Evolutionary conservation across 2,888 invertebrate species (phyloP).

Genomic region (Tyria jacobaeae): DNA sequence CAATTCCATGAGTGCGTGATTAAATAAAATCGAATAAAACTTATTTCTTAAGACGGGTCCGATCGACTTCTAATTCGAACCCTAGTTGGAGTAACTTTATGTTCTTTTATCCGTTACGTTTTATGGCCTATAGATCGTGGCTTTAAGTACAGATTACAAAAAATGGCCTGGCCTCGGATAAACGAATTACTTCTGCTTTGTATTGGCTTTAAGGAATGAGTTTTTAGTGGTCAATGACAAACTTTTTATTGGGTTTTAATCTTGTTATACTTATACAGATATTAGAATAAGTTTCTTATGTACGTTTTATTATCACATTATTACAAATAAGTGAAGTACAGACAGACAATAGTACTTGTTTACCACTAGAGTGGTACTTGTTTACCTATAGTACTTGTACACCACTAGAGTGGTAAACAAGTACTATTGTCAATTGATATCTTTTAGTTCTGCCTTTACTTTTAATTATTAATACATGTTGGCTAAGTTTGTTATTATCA

Average conservation of each 20-base stretch:
- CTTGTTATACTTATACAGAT: not conserved
- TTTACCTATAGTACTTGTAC: no score
- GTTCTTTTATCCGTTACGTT: slow-evolving; percentile 41
- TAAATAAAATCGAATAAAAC: not conserved
- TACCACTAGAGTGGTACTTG: no score
- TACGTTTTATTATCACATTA: not conserved
- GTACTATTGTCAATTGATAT: no score
- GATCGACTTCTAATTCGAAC: slow-evolving; percentile 18
- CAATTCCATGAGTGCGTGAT: not conserved
- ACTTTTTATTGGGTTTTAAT: slow-evolving; percentile 7
- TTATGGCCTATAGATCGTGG: slow-evolving; percentile 39
- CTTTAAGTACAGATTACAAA: slow-evolving; percentile 43
- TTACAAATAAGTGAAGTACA: not conserved
- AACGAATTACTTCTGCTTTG: slow-evolving; percentile 19
- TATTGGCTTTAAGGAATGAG: slow-evolving; percentile 3
- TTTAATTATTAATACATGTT: no score
- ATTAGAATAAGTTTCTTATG: not conserved
- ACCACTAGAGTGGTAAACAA: no score
- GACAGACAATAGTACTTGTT: no score
- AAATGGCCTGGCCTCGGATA: slow-evolving; percentile 34
- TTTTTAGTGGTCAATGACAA: slow-evolving; percentile 9
- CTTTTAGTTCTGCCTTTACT: no score
- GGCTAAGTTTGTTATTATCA: no score
- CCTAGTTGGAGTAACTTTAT: slow-evolving; percentile 21
- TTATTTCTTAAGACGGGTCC: not conserved